Evolutionary conservation across 2,113 vertebrate genomes (phyloP).

Genomic region (Neolamprologus variostigma): DNA sequence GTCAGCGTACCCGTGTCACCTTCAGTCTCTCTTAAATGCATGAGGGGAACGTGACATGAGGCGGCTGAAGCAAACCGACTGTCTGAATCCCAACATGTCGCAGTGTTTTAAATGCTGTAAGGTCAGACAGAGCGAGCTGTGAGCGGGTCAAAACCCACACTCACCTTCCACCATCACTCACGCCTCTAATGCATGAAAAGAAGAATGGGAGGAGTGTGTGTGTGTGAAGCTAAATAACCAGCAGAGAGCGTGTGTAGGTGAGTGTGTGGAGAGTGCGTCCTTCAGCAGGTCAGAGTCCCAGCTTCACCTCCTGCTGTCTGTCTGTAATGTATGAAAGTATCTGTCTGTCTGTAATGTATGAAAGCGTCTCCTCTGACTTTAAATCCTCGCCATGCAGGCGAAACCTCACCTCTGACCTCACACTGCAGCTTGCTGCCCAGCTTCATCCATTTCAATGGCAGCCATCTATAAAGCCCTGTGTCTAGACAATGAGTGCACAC

Average conservation of each 20-base stretch:
- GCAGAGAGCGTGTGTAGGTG: neutral
- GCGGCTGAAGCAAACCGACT: neutral
- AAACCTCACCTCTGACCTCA: slow-evolving; percentile 35
- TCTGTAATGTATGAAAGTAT: neutral
- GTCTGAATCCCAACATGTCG: neutral
- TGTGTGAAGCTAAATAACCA: neutral
- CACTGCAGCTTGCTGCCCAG: neutral
- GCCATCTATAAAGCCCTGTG: neutral
- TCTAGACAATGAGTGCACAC: neutral
- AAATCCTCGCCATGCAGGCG: slow-evolving; percentile 2
- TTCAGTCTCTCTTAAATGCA: neutral
- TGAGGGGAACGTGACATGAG: neutral
- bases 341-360: slow-evolving; percentile 1
- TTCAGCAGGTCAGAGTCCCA: slow-evolving; percentile 8
- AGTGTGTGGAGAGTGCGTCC: slow-evolving; percentile 16
- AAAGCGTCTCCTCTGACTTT: slow-evolving; percentile 21
- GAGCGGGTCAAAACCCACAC: neutral
- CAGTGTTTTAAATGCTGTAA: neutral
- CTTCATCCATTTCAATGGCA: slow-evolving; percentile 48
- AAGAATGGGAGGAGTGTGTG: neutral
- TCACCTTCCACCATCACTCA: neutral
- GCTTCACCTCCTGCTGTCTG: neutral
- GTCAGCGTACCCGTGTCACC: neutral
- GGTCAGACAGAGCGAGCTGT: neutral
- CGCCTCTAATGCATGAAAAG: slow-evolving; percentile 29